Evolutionary conservation across 2,113 vertebrate species (phyloP).

Genomic region (Hyperopisus bebe): DNA sequence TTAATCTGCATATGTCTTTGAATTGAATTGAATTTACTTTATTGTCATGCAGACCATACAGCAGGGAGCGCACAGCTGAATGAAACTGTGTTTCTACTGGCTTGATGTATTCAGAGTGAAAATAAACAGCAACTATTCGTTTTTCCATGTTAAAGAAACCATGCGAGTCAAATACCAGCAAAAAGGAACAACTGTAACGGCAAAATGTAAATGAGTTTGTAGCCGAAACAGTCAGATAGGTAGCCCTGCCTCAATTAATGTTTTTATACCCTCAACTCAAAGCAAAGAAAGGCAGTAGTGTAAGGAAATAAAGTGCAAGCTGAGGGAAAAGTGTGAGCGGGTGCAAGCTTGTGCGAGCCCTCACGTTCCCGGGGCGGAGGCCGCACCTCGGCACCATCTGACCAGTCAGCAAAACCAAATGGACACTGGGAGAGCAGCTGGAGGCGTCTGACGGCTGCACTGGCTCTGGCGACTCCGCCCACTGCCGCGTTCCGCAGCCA

Average conservation of each 20-base stretch:
- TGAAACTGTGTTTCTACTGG: no score
- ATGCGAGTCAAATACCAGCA: not conserved
- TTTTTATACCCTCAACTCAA: not conserved
- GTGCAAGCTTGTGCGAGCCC: not conserved
- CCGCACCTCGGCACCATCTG: not conserved
- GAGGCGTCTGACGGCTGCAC: not conserved
- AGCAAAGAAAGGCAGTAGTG: not conserved
- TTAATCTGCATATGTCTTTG: not conserved
- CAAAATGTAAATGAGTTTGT: not conserved
- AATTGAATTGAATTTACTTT: no score
- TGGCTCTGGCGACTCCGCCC: not conserved
- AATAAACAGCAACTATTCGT: not conserved
- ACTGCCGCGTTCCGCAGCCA: not conserved
- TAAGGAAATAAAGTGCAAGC: not conserved
- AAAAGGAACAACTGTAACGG: not conserved
- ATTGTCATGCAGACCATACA: no score
- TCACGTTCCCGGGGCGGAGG: not conserved
- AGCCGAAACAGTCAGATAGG: not conserved
- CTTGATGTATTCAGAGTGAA: not conserved
- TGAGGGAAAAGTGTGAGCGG: not conserved
- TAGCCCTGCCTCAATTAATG: not conserved
- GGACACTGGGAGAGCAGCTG: not conserved
- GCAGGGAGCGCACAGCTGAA: no score
- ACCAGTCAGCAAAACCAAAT: not conserved
- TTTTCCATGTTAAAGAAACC: not conserved